Base-by-base conservation (phyloP, 1,140 invertebrate genomes). In the Sarcophaga bullata region DNA sequence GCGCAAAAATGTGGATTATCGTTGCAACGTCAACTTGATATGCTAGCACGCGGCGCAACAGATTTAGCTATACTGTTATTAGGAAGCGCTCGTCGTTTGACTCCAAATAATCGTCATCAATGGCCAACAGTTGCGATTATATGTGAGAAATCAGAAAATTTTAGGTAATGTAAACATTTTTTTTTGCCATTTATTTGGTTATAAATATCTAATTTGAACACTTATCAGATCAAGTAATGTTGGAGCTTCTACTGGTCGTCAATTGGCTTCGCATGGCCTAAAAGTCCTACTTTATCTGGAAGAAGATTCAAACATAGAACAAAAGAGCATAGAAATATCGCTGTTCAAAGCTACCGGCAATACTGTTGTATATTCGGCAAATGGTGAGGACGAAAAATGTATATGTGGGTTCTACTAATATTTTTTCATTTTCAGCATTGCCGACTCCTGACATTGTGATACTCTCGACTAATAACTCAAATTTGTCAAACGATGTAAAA, bases 21-120 rank as follows among this genome's bases (percentile, higher is more conserved):
- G 52, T 91, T 92, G 87, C 94, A 95, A 84, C 91, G 95, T 73
- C 91, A 94, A 89, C 91, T 94, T 62, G 96, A 97, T 87, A 91
- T 95, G 73, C 91, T 96, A 82, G 95, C 95, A 4, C 91, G 95
- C 50, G 95, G 95, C 15, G 93, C 95, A 48, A 92, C 94, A 81
- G 96, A 97, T 90, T 94, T 96, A 90, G 93, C 94, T 58, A 91
- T 97, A 1, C 95, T 96, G 84, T 87, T 97, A 9, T 86, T 96
- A 11, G 96, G 96, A 11, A 95, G 96, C 6, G 94, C 93, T 81
- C 93, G 93, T 81, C 91, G 94, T 58, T 90, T 96, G 73, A 95
- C 95, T 86, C 95, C 95, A n/a, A 93, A 94, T 82, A 97, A 97
- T 88, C 92, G 92, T 17, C 96, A 97, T 87, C 96, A 97, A 87